A percentile compares a stretch with the other conserved stretches of the same genome.
Evolutionary conservation across 2,113 vertebrate genomes (phyloP).

Genomic region (Cricetomys ansorgei): DNA sequence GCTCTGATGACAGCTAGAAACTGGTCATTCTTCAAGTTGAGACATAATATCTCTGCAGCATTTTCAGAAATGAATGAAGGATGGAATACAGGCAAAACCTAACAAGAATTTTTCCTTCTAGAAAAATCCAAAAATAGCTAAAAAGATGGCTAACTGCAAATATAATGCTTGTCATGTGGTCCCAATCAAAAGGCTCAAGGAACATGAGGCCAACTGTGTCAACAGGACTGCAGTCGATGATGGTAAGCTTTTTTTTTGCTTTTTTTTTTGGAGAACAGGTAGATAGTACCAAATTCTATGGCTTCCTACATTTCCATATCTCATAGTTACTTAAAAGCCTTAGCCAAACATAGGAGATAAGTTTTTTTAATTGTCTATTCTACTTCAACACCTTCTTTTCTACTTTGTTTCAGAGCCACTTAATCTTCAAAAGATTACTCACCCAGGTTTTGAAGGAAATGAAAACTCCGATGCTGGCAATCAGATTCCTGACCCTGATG

Average conservation of each 20-base stretch:
- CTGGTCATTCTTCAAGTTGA: conserved; percentile 9
- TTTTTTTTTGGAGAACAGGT: background rate
- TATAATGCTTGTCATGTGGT: conserved; percentile 91
- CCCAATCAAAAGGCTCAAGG: conserved; percentile 82
- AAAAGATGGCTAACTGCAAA: conserved; percentile 87
- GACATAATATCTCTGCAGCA: conserved; percentile 12
- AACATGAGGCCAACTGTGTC: conserved; percentile 85
- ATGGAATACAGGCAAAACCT: conserved; percentile 29
- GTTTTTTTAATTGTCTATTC: background rate
- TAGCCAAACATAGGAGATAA: background rate
- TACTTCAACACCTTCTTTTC: conserved; percentile 19
- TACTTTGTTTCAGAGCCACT: conserved; percentile 64
- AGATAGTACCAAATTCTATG: background rate
- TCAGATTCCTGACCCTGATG: conserved; percentile 51
- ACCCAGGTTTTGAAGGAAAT: conserved; percentile 46
- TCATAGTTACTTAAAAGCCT: background rate
- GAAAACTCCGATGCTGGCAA: conserved; percentile 24
- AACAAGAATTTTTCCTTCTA: conserved; percentile 65
- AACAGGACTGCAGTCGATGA: conserved; percentile 64
- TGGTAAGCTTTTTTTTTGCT: background rate
- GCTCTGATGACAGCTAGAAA: background rate
- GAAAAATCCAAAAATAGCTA: conserved; percentile 89
- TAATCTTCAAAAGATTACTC: conserved; percentile 57
- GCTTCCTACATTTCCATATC: background rate
- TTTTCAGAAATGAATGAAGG: conserved; percentile 7